Evolutionary conservation across 2,113 vertebrate species (phyloP), one percentile per base, ranked within the genome.

Genomic region (Sebastes schlegelii): DNA sequence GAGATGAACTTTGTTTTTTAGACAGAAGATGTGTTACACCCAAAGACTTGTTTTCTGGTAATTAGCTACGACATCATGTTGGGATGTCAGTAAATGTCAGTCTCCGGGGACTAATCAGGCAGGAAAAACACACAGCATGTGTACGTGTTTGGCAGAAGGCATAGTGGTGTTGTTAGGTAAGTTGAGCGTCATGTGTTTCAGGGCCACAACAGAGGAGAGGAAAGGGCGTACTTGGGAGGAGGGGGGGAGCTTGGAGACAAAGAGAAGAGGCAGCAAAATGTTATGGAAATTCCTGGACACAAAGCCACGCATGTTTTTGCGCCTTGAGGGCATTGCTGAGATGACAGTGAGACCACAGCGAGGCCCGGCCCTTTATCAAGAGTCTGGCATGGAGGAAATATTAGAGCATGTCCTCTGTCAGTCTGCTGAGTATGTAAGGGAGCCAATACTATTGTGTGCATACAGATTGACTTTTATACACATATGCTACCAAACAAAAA

Each of bases 251-350:
- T 45, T 43, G 7, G 49, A 84, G 49, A 83, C 71, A 83, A 83
- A 84, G 48, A 65, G 10, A 73, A 74, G 83, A 58, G 46, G 52
- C 64, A 77, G 26, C 23, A 26, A 71, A 34, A 81, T 77, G 69
- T 82, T 75, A 64, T 77, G 64, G 83, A 80, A 86, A 90, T 79
- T 88, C 64, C 67, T 62, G 52, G 65, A 77, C 52, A 77, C 52
- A 80, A 71, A 87, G 60, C 5, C n/a, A 63, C 3, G 34, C 45
- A 52, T 74, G 77, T 76, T 86, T 34, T 70, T 45, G 11, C 19
- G 57, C 61, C 34, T 71, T 26, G 23, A 51, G 67, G 74, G 16
- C 10, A 16, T 58, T 67, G 74, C 68, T 72, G 49, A 55, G 74
- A 84, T 42, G 72, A 83, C 83, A 77, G 57, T 52, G 55, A 78